Evolutionary conservation across 2,113 vertebrate species (phyloP), one percentile per base, ranked within the genome.

Genomic region (Prunella fulvescens): DNA sequence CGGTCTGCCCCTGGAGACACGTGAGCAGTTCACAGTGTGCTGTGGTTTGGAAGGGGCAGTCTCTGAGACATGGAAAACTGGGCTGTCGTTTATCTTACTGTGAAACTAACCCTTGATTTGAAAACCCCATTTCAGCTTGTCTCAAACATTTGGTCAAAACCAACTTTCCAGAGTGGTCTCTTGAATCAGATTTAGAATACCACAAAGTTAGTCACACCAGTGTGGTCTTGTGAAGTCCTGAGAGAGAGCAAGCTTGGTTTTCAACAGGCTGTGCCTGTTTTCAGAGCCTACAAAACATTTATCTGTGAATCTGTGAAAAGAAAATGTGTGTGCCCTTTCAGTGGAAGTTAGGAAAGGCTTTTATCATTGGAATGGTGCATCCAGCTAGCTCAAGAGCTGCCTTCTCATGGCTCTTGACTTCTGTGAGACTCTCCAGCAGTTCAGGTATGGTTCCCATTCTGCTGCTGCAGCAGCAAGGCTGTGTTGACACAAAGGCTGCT

Each of bases 171-270:
- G 82, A 93, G 72, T 81, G 88, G 85, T 96, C 37, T 92, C 54
- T 88, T 85, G 71, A 96, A 95, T 74, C 82, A 87, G 76, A 86
- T 86, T 96, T 88, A 93, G 88, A 96, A 90, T 86, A 78, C 90
- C 94, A 81, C 85, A n/a, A 82, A 88, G 88, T 93, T 88, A 83
- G 92, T 96, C 87, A 93, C 76, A 88, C 90, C 84, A 91, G 42
- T 86, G 91, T 91, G 78, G 87, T 91, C 88, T 83, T 73, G 35
- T 48, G 85, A 94, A 86, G 74, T 37, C 72, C 85, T 74, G 67
- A 71, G 79, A 81, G 78, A 89, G 60, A 93, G 71, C 72, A 81
- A 90, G 76, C 18, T 86, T 86, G 51, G 47, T 77, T 83, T 93
- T 88, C 85, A 90, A 31, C 54, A 88, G n/a, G 45, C 60, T 67